A percentile compares a stretch with the other conserved stretches of the same genome.
These are phyloP conservation scores for Borostomias antarcticus DNA, from an alignment of 2,797 vertebrate species.

Conservation along the genomic window DNA sequence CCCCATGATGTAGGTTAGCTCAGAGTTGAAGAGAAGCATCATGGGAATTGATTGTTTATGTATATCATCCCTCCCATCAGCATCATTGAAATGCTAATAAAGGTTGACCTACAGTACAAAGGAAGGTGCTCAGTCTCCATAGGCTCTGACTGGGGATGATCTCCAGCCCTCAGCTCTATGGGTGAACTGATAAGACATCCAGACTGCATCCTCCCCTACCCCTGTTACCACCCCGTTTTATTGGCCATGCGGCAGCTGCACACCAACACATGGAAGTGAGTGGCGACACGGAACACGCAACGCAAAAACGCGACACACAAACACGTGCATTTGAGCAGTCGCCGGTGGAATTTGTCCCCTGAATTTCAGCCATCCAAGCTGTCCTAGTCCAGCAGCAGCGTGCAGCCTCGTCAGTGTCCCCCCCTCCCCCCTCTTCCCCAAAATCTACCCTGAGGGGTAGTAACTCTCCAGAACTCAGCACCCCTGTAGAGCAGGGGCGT, in stretches of 20 bases:
- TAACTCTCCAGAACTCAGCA: not conserved
- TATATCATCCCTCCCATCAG: conserved; percentile 8
- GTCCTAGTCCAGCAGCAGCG: no score
- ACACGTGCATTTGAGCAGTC: no score
- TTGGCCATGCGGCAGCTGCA: no score
- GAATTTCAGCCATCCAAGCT: no score
- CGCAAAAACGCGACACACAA: no score
- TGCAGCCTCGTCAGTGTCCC: not conserved
- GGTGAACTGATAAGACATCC: not conserved
- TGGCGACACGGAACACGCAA: no score
- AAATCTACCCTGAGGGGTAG: not conserved
- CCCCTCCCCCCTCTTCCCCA: not conserved
- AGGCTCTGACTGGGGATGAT: not conserved
- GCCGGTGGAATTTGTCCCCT: no score
- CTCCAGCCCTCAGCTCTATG: conserved; percentile 3
- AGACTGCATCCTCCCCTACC: not conserved
- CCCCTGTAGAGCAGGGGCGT: not conserved
- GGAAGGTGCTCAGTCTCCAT: not conserved
- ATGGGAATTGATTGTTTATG: conserved; percentile 18
- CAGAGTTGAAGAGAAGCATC: not conserved
- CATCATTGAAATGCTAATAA: conserved; percentile 23
- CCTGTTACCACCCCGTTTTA: no score
- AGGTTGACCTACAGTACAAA: conserved; percentile 7
- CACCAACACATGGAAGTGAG: no score
- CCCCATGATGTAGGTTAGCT: conserved; percentile 2